Evolutionary conservation across 2,113 vertebrate genomes (phyloP).

Genomic region (Cryptoleucopteryx plumbea): DNA sequence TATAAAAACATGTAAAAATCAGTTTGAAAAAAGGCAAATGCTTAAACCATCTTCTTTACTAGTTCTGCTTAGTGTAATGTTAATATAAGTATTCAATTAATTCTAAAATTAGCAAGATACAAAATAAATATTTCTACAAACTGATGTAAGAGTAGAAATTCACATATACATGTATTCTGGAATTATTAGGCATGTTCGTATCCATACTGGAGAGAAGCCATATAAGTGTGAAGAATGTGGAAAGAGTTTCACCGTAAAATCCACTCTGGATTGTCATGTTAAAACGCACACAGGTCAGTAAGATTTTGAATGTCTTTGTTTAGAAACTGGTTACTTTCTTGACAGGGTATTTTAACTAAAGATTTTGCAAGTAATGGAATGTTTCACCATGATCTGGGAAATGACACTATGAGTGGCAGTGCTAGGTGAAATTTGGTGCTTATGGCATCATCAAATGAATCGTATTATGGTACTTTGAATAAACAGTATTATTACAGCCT

Average conservation of each 20-base stretch:
- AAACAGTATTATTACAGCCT: not conserved
- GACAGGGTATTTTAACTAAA: not conserved
- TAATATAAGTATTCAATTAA: not conserved
- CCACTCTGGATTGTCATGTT: slow-evolving; percentile 90
- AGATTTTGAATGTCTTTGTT: not conserved
- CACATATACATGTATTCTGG: not conserved
- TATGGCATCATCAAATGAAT: not conserved
- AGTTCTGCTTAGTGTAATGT: not conserved
- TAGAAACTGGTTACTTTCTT: not conserved
- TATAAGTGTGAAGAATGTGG: slow-evolving; percentile 91
- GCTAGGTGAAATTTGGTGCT: not conserved
- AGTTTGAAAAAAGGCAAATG: not conserved
- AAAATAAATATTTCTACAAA: not conserved
- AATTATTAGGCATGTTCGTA: slow-evolving; percentile 83
- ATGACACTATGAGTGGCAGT: not conserved
- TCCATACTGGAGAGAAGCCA: slow-evolving; percentile 89
- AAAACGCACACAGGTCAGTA: slow-evolving; percentile 89
- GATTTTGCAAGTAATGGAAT: not conserved
- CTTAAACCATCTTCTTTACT: not conserved
- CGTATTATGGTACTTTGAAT: not conserved
- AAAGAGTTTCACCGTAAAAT: slow-evolving; percentile 92
- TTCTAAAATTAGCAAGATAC: not conserved
- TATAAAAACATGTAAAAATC: not conserved
- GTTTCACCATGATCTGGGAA: not conserved
- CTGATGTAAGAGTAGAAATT: not conserved